Base-by-base conservation (phyloP, 2,113 vertebrate genomes). In the Meleagris gallopavo region DNA sequence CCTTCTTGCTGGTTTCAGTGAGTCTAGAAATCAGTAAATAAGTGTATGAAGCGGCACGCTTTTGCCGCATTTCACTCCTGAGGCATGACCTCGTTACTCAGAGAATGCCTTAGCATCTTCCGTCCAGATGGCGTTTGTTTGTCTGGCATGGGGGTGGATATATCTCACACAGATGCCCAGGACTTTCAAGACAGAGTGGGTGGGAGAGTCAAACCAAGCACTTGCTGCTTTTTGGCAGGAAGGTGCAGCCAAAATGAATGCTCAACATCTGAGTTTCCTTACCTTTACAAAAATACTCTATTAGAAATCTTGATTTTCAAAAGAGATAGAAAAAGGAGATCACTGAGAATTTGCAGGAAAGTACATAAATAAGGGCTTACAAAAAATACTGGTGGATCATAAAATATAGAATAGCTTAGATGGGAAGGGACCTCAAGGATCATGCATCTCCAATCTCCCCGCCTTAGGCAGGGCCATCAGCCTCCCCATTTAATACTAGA, bases 101-200 rank as follows among this genome's bases (percentile, higher is more conserved):
- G 32, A 90, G 82, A 81, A 93, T 80, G 38, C 61, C 86, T 95
- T 50, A n/a, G 36, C 78, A 50, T 50, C 65, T 84, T 94, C 61
- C 1, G 2, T 83, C 93, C 76, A 82, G 73, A 93, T 91, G 57
- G 54, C 9, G 1, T 67, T 54, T 5, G 38, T 83, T 77, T 46
- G 38, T 48, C 24, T 81, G 83, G 73, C 52, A 79, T 7, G 7
- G 60, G 36, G 78, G 18, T 0, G 4, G 79, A 61, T 43, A 20
- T 20, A 2, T 77, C 76, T 73, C 88, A 71, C 67, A 41, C 32
- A 86, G 62, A 94, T 72, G 43, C 76, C 83, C 70, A 60, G 48
- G 48, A 90, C 48, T 50, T 90, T 83, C 54, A 93, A 80, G 79
- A 60, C 6, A 30, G 25, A 89, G 40, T 55, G 65, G 22, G 60